These are phyloP conservation scores for Polypedilum pembai DNA, from an alignment of 1,140 invertebrate species.

Conservation along the genomic window DNA sequence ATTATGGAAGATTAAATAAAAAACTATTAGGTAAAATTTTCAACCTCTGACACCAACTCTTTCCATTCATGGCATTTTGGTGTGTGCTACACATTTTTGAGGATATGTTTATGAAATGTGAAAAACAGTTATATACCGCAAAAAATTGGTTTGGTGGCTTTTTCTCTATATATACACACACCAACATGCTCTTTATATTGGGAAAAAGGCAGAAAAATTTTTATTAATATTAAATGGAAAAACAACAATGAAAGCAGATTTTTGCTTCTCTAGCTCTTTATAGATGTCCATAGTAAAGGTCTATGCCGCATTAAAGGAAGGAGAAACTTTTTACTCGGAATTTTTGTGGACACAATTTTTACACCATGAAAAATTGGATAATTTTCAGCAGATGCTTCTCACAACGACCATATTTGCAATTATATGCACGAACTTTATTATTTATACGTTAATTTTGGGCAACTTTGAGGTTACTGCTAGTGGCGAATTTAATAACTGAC, in stretches of 20 bases:
- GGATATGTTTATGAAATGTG: constrained; percentile 20
- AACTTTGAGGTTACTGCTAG: constrained; percentile 9
- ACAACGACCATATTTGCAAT: background rate
- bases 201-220: background rate
- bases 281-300: background rate
- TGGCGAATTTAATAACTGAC: constrained; percentile 5
- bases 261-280: background rate
- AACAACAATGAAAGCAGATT: constrained; percentile 8
- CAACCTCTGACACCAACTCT: background rate
- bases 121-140: constrained; percentile 25
- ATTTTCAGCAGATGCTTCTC: constrained; percentile 23
- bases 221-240: background rate
- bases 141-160: constrained; percentile 23
- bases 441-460: constrained; percentile 22
- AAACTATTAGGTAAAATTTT: background rate
- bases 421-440: constrained; percentile 21
- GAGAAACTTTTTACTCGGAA: background rate
- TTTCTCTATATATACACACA: background rate
- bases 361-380: constrained; percentile 18
- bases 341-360: constrained; percentile 21
- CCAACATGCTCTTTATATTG: background rate
- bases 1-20: constrained; percentile 15
- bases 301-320: background rate
- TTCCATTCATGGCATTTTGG: background rate
- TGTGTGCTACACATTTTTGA: constrained; percentile 17